These are phyloP conservation scores for Bambusicola thoracicus DNA, from an alignment of 2,113 vertebrate species.

Conservation along the genomic window DNA sequence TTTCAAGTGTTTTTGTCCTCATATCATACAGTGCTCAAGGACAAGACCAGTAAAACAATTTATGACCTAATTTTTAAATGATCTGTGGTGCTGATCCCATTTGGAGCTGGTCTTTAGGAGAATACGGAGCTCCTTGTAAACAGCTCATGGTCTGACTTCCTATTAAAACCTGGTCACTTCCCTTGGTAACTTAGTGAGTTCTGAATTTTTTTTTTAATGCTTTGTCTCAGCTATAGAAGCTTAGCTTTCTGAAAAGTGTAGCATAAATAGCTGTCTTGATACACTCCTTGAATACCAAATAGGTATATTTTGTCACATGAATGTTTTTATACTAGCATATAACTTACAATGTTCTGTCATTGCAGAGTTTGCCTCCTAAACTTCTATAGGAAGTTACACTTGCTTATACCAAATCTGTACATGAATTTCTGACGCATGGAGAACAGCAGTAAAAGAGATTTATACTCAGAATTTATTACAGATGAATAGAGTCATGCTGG, in stretches of 20 bases:
- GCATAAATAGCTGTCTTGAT: slow-evolving; percentile 3
- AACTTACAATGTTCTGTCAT: slow-evolving; percentile 21
- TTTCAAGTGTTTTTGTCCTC: background rate
- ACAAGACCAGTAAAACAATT: background rate
- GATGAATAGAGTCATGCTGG: slow-evolving; percentile 2
- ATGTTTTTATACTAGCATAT: background rate
- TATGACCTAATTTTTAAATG: background rate
- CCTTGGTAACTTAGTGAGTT: background rate
- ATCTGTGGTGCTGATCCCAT: background rate
- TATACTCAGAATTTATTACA: slow-evolving; percentile 39
- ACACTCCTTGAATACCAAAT: slow-evolving; percentile 34
- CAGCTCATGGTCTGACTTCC: background rate
- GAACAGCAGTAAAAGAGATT: slow-evolving; percentile 46
- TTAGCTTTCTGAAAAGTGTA: background rate
- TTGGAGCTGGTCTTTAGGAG: background rate
- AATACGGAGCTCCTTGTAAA: background rate
- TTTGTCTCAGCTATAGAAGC: background rate
- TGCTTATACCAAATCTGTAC: background rate
- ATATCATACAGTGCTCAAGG: background rate
- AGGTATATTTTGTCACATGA: slow-evolving; percentile 29
- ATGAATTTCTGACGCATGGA: slow-evolving; percentile 19
- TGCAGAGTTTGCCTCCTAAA: slow-evolving; percentile 45
- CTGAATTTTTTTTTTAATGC: background rate
- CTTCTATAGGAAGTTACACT: slow-evolving; percentile 34
- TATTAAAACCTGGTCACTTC: background rate